Conservation (phyloP, 2,797 vertebrate species). For the Danio aesculapii region DNA sequence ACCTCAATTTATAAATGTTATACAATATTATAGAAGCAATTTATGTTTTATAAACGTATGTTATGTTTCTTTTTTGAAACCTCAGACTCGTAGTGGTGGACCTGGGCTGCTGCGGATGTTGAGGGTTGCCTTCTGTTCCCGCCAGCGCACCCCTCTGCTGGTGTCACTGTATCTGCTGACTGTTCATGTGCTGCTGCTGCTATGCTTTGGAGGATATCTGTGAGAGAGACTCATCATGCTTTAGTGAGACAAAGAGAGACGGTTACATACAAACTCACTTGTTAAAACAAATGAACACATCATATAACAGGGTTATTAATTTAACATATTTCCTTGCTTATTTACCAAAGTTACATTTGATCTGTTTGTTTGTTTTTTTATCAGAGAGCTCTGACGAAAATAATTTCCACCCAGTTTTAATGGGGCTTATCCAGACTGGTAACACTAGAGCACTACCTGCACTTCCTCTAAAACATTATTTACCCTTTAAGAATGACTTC, state of each 20-base stretch:
- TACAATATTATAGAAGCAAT: neutral
- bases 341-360: conserved; percentile 54
- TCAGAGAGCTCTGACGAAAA: conserved; percentile 12
- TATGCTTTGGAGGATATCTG: conserved; percentile 90
- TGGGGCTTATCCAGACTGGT: neutral
- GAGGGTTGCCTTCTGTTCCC: conserved; percentile 81
- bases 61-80: neutral
- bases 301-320: conserved; percentile 8
- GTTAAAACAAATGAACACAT: neutral
- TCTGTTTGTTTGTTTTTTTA: conserved; percentile 25
- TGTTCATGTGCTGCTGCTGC: conserved; percentile 87
- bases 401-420: conserved; percentile 26
- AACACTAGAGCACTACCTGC: conserved; percentile 14
- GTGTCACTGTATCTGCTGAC: conserved; percentile 85
- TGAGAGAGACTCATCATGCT: conserved; percentile 70
- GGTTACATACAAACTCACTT: conserved; percentile 1
- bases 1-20: neutral
- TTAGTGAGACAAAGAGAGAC: neutral
- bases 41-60: neutral
- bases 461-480: conserved; percentile 19
- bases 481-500: neutral
- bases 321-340: conserved; percentile 28
- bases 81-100: conserved; percentile 79
- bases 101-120: conserved; percentile 82
- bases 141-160: conserved; percentile 86